Base-by-base conservation (phyloP, 2,113 vertebrate genomes). In the Ascaphus truei region DNA sequence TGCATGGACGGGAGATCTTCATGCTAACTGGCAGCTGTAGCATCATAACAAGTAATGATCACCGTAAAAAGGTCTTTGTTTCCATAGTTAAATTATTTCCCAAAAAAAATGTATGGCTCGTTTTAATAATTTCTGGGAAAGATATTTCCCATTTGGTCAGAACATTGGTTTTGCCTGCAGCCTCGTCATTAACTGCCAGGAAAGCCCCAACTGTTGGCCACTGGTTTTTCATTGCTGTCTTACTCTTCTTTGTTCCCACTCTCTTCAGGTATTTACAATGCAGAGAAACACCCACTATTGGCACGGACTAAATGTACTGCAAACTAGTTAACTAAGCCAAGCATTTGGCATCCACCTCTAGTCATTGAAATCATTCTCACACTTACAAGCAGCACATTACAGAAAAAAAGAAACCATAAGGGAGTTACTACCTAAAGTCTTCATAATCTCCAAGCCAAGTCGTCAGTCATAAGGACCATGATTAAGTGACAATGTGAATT, bases 271-370 rank as follows among this genome's bases (percentile, higher is more conserved):
- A 59, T 48, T 50, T 59, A 56, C 65, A 68, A 68, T 59, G 30
- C 20, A 48, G 22, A 68, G 65, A 29, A 59, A 68, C 65, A 50
- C 41, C 53, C 30, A 59, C 31, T 47, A 16, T 59, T 68, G 65
- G 65, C 65, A 68, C 16, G 43, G 30, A 59, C 55, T 50, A 48
- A 23, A 68, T 59, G 65, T 68, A 59, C 65, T 59, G 30, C 53
- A 57, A 56, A 33, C 7, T 33, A 10, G 65, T 59, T 43, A 68
- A 68, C 53, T 50, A 59, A 37, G 55, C 65, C 65, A 68, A 59
- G 34, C 50, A 53, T 48, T 55, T 53, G 18, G 41, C 31, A 18
- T 57, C 65, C 50, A 20, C 59, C 43, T 50, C 23, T 23, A 25
- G 29, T 47, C 52, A 48, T 15, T 58, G 20, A 48, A 68, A 37